phyloP scores from a whole-genome alignment of 1,140 invertebrate species.

The Oryctes rhinoceros region DNA sequence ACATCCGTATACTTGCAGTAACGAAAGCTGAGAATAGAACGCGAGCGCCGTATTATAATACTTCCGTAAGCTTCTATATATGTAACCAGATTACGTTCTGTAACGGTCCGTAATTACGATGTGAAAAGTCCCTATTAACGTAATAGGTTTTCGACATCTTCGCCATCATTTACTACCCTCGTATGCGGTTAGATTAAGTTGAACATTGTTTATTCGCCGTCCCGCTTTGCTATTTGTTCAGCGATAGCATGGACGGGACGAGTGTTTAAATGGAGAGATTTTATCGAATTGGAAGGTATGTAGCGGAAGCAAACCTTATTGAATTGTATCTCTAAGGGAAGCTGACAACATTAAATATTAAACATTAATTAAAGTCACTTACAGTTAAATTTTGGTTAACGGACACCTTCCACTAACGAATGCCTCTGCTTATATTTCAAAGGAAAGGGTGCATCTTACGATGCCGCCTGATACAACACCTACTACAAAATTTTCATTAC shows the following conservation, averaged over 20 bases:
- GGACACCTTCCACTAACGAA: too few species aligned
- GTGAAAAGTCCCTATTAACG: slow-evolving; percentile 32
- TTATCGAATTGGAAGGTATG: not conserved
- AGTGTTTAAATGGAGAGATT: not conserved
- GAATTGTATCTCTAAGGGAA: not conserved
- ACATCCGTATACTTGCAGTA: not conserved
- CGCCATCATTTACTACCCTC: slow-evolving; percentile 20
- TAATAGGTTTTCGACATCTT: slow-evolving; percentile 30
- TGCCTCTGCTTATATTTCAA: too few species aligned
- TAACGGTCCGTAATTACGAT: slow-evolving; percentile 32
- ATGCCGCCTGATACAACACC: too few species aligned
- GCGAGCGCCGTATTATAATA: slow-evolving; percentile 15
- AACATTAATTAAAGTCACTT: not conserved
- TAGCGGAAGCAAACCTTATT: not conserved
- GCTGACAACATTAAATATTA: not conserved
- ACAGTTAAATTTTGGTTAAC: too few species aligned
- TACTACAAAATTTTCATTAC: too few species aligned
- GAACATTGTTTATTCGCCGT: not conserved
- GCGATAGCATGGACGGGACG: not conserved
- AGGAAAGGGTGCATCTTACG: too few species aligned
- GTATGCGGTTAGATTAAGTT: slow-evolving; percentile 21
- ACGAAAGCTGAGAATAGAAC: not conserved
- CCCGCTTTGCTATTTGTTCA: not conserved
- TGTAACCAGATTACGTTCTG: slow-evolving; percentile 38
- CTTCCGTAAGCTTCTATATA: slow-evolving; percentile 26